Evolutionary conservation across 1,140 invertebrate species (phyloP).

Genomic region (Harlomillsia oculata): DNA sequence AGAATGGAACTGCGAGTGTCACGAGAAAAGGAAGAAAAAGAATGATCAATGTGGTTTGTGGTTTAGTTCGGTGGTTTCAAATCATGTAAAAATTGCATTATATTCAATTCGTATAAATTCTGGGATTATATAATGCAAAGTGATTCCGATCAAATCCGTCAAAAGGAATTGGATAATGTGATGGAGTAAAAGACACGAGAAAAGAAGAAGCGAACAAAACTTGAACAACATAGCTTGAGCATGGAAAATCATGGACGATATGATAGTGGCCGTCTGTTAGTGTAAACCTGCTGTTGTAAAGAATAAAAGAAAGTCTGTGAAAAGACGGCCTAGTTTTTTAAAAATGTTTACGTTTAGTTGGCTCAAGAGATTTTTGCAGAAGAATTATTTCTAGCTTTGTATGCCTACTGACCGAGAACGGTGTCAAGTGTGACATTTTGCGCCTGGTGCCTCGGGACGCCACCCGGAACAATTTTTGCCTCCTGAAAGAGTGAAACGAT

Average conservation of each 20-base stretch:
- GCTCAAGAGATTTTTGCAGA: no score
- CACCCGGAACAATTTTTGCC: not conserved
- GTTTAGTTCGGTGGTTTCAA: not conserved
- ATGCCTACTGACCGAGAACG: not conserved
- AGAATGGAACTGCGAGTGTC: not conserved
- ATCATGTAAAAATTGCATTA: not conserved
- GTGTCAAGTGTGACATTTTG: not conserved
- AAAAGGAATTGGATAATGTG: not conserved
- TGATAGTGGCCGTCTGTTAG: no score
- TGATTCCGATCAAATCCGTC: not conserved
- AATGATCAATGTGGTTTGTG: not conserved
- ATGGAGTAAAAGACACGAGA: no score
- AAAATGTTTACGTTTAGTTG: no score
- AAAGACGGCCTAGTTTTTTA: not conserved
- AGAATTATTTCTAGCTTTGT: not conserved
- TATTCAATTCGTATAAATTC: not conserved
- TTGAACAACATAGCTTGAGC: no score
- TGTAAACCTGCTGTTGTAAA: no score
- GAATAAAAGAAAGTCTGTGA: no score
- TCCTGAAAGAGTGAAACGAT: not conserved
- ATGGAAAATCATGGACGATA: no score
- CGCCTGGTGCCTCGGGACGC: not conserved
- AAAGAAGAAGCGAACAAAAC: no score
- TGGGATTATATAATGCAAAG: not conserved
- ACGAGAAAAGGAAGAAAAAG: not conserved